These are phyloP conservation scores for Microplitis deprimator DNA, from an alignment of 2,888 invertebrate species.

Conservation along the genomic window DNA sequence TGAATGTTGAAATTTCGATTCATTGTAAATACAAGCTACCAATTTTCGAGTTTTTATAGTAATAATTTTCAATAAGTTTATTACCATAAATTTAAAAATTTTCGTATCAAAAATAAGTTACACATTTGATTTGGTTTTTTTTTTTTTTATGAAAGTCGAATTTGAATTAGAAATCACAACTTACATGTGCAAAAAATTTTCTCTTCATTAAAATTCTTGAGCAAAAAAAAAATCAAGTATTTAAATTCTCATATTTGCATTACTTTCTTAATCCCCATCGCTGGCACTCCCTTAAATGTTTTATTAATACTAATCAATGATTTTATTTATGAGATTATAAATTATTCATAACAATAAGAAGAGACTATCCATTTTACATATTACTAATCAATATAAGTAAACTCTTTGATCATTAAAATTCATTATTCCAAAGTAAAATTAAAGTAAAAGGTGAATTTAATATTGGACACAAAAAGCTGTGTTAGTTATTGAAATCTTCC, in stretches of 20 bases:
- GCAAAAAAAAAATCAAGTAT: background rate
- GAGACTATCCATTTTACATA: background rate
- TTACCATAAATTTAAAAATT: too few relatives aligned
- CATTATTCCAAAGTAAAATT: background rate
- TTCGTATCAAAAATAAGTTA: too few relatives aligned
- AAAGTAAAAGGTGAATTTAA: background rate
- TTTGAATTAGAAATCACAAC: too few relatives aligned
- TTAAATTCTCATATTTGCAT: background rate
- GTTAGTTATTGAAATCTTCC: background rate
- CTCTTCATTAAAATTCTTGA: background rate
- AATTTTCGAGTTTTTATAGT: too few relatives aligned
- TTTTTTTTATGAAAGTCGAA: too few relatives aligned
- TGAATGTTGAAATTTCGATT: too few relatives aligned
- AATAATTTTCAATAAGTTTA: too few relatives aligned
- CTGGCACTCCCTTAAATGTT: background rate
- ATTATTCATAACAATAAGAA: background rate
- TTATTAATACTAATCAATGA: background rate
- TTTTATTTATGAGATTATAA: background rate
- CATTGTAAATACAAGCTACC: too few relatives aligned
- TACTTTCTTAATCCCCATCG: background rate
- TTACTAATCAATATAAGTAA: background rate
- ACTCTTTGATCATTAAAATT: background rate
- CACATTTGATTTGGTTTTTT: too few relatives aligned
- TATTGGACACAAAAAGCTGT: background rate
- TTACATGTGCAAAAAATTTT: too few relatives aligned